Conservation (phyloP, 2,888 invertebrate species). For the Mermis nigrescens region DNA sequence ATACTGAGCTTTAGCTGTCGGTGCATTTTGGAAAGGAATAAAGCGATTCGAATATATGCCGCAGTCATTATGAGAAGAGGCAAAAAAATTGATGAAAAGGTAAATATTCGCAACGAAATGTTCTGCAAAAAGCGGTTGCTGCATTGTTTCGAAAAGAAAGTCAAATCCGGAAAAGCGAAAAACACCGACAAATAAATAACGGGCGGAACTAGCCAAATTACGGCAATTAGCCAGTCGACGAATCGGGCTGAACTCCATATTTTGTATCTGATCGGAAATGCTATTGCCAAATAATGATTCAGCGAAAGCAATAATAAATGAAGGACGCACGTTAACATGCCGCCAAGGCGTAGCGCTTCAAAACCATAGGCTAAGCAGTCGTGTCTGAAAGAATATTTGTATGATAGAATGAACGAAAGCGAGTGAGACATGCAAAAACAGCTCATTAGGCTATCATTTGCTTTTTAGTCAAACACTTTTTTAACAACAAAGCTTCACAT, state of each 20-base stretch:
- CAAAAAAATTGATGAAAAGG: slow-evolving; percentile 41
- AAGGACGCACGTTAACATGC: slow-evolving; percentile 43
- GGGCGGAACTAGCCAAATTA: slow-evolving; percentile 42
- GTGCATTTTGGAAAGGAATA: not conserved
- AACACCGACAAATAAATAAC: slow-evolving; percentile 39
- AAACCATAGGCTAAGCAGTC: no score
- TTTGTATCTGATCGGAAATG: not conserved
- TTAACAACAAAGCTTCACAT: no score
- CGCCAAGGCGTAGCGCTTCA: no score
- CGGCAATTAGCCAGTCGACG: slow-evolving; percentile 32
- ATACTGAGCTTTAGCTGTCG: not conserved
- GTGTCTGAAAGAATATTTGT: no score
- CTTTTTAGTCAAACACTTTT: no score
- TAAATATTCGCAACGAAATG: slow-evolving; percentile 38
- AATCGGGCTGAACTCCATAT: slow-evolving; percentile 12
- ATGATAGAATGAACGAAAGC: no score
- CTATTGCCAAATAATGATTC: slow-evolving; percentile 42
- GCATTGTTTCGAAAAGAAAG: not conserved
- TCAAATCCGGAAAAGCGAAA: slow-evolving; percentile 17
- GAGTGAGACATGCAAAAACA: no score
- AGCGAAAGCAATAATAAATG: slow-evolving; percentile 44
- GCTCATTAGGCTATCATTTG: no score
- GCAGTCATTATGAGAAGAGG: slow-evolving; percentile 43
- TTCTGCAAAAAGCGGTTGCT: slow-evolving; percentile 15
- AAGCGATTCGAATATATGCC: slow-evolving; percentile 40